Evolutionary conservation across 1,140 invertebrate genomes (phyloP), one percentile per base, ranked within the genome.

Genomic region (Octopus bimaculoides): DNA sequence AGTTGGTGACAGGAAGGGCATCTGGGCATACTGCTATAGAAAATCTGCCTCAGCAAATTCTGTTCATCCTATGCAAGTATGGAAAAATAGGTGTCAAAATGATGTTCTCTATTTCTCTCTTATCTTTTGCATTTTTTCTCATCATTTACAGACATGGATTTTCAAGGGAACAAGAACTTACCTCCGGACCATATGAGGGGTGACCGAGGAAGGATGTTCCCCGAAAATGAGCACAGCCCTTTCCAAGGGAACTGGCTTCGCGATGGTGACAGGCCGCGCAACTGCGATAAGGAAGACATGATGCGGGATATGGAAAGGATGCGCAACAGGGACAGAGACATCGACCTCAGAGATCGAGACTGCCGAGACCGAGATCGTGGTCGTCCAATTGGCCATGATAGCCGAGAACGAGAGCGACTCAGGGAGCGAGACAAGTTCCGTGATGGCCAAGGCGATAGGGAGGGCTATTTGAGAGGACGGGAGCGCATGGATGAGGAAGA

Each of bases 351-450:
- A 9, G 26, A 14, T 71, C 66, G 66, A 14, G 66, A 71, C 1
- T 5, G 17, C 6, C 8, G 66, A 14, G 5, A n/a, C 66, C 8
- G 66, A 14, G 66, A 71, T 20, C 66, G 66, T 12, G 26, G 26
- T 20, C 66, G 66, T 14, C 66, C 66, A 17, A 71, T 14, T 3
- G 7, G 4, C 17, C 17, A 20, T 14, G 66, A 71, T 14, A 41
- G 26, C 17, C 20, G 77, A 14, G 77, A 77, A 12, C 55, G 77
- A 54, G 74, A 75, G 17, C 52, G 74, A 17, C 77, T 77, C 52
- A 41, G 80, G 54, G 81, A 75, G 78, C 54, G 80, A 77, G 80
- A 79, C 17, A 79, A 75, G 76, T 61, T 54, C 17, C 54, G 74
- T 74, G 80, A 20, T n/a, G 78, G 79, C 77, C 78, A 26, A 61